Conservation (phyloP, 1,140 invertebrate genomes). For the Dysdera silvatica region DNA sequence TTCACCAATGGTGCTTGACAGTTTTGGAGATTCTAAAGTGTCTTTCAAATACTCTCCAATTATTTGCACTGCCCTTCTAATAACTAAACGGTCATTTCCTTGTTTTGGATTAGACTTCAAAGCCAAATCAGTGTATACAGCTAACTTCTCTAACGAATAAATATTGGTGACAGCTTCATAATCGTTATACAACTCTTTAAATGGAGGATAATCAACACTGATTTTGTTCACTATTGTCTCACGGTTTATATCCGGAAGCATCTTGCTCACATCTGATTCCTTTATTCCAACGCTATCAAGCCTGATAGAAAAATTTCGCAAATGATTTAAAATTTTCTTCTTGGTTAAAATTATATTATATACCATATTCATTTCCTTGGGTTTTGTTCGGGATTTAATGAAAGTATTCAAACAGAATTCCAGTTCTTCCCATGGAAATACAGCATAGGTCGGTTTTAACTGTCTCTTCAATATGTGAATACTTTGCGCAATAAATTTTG, state of each 20-base stretch:
- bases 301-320: background rate
- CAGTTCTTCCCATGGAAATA: slow-evolving; percentile 14
- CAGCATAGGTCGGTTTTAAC: background rate
- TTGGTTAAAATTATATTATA: background rate
- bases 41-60: slow-evolving; percentile 10
- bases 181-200: background rate
- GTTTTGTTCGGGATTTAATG: background rate
- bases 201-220: background rate
- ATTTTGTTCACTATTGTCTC: background rate
- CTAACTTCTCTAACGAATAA: background rate
- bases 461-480: background rate
- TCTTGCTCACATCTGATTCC: background rate
- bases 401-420: slow-evolving; percentile 3
- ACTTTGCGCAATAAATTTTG: background rate
- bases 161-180: background rate
- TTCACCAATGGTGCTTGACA: background rate
- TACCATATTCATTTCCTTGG: background rate
- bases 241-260: background rate
- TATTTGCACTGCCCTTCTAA: background rate
- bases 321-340: background rate
- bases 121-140: background rate
- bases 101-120: background rate
- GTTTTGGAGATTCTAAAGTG: slow-evolving; percentile 9
- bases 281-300: background rate
- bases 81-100: background rate